These are phyloP conservation scores for Rhodeus uyekii DNA, from an alignment of 2,797 vertebrate species.

Conservation along the genomic window DNA sequence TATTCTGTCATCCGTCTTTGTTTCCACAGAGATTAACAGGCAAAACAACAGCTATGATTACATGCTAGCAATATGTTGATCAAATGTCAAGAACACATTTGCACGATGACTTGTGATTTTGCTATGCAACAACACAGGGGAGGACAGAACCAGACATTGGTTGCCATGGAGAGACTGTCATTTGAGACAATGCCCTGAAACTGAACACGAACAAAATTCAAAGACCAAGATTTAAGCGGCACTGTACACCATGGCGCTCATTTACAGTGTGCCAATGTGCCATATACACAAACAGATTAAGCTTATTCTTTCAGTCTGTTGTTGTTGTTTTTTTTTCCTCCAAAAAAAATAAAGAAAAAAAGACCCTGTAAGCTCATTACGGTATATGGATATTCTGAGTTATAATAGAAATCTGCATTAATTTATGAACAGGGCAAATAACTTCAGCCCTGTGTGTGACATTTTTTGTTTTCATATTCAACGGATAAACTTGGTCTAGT, in stretches of 20 bases:
- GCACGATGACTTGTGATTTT: slow-evolving; percentile 5
- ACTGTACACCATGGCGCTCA: background rate
- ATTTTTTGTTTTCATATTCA: background rate
- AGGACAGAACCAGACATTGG: background rate
- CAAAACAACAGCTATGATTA: slow-evolving; percentile 25
- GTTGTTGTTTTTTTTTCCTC: background rate
- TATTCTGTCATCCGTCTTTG: slow-evolving; percentile 24
- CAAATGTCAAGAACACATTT: slow-evolving; percentile 35
- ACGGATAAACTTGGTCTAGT: background rate
- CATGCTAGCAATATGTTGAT: slow-evolving; percentile 38
- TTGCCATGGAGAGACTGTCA: slow-evolving; percentile 39
- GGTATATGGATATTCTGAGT: background rate
- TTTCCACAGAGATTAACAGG: slow-evolving; percentile 27
- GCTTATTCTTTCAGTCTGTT: background rate
- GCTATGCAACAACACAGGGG: slow-evolving; percentile 14
- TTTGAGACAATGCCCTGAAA: slow-evolving; percentile 28
- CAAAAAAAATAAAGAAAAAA: background rate
- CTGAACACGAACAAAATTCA: slow-evolving; percentile 11
- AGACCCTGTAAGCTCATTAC: background rate
- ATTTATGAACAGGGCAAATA: background rate
- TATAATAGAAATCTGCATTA: background rate
- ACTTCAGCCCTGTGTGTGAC: background rate
- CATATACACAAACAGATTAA: slow-evolving; percentile 8
- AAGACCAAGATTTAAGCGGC: slow-evolving; percentile 8
- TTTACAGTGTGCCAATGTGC: background rate